A percentile compares a stretch with the other conserved stretches of the same genome.
phyloP scores from a whole-genome alignment of 2,888 invertebrate genomes.

The Ceraclea dissimilis region DNA sequence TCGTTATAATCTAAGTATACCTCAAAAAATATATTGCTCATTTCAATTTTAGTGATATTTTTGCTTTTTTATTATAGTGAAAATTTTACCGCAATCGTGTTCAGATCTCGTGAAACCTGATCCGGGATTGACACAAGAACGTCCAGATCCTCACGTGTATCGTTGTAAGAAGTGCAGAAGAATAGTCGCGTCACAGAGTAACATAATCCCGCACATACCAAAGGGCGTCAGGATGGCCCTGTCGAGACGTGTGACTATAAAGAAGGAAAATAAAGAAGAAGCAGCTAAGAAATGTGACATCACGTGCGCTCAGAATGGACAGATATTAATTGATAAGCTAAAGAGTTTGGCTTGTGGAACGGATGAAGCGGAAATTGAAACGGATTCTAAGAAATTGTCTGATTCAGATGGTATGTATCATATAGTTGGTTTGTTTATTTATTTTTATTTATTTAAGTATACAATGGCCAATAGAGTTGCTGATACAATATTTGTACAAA shows the following conservation, averaged over 20 bases:
- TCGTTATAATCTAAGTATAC: too few species aligned
- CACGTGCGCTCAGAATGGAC: constrained; percentile 25
- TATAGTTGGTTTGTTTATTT: background rate
- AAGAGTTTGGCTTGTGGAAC: constrained; percentile 32
- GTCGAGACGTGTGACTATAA: constrained; percentile 12
- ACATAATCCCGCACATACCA: constrained; percentile 65
- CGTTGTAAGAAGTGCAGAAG: constrained; percentile 76
- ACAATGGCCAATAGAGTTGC: background rate
- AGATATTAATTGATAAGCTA: constrained; percentile 33
- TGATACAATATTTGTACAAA: background rate
- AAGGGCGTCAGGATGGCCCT: constrained; percentile 29
- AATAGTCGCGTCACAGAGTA: constrained; percentile 72
- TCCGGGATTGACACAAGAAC: constrained; percentile 64
- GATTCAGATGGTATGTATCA: constrained; percentile 13
- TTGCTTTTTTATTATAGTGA: constrained; percentile 44
- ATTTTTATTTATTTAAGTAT: background rate
- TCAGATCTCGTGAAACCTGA: constrained; percentile 72
- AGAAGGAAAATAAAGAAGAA: constrained; percentile 13
- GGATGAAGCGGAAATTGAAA: background rate
- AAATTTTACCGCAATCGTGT: constrained; percentile 74
- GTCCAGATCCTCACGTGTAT: constrained; percentile 78
- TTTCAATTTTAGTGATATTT: too few species aligned
- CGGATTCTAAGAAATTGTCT: constrained; percentile 6
- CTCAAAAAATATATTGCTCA: too few species aligned
- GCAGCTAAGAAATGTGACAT: constrained; percentile 31